phyloP scores from a whole-genome alignment of 2,797 vertebrate species.

The Acestrorhynchus altus region DNA sequence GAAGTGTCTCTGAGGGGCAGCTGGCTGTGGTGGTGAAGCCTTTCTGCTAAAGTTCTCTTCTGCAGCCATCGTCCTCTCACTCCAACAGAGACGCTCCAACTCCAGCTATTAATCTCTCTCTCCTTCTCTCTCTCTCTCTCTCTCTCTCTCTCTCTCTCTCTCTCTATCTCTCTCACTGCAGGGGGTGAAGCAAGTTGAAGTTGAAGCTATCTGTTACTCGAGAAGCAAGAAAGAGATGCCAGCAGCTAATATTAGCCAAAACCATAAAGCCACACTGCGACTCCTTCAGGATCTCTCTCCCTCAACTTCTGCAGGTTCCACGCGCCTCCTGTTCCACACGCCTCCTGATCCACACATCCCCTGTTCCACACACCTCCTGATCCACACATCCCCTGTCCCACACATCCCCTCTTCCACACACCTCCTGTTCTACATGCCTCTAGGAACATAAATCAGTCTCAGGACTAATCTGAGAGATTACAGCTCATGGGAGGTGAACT shows the following conservation, averaged over 20 bases:
- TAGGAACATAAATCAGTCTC: conserved; percentile 40
- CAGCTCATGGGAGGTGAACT: too few relatives aligned
- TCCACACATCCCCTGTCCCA: background rate
- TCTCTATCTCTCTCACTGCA: conserved; percentile 18
- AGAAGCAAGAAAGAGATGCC: conserved; percentile 72
- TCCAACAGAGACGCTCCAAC: conserved; percentile 31
- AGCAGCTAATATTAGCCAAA: conserved; percentile 81
- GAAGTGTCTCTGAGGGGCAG: conserved; percentile 68
- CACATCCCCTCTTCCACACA: too few relatives aligned
- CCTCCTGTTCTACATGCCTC: background rate
- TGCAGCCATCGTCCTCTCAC: conserved; percentile 69
- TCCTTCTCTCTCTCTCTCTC: conserved; percentile 25
- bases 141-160: conserved; percentile 23
- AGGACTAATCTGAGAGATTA: conserved; percentile 52
- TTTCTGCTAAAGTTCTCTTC: conserved; percentile 54
- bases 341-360: too few relatives aligned
- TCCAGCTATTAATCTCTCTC: conserved; percentile 50
- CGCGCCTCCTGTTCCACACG: too few relatives aligned
- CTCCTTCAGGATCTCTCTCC: conserved; percentile 59
- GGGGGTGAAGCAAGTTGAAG: conserved; percentile 40
- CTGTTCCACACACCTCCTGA: background rate
- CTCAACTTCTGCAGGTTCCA: background rate
- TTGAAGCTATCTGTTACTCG: conserved; percentile 72
- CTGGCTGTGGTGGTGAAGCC: conserved; percentile 24
- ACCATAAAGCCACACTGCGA: conserved; percentile 74